These are phyloP conservation scores for Ormia ochracea DNA, from an alignment of 2,888 invertebrate species.

Conservation along the genomic window DNA sequence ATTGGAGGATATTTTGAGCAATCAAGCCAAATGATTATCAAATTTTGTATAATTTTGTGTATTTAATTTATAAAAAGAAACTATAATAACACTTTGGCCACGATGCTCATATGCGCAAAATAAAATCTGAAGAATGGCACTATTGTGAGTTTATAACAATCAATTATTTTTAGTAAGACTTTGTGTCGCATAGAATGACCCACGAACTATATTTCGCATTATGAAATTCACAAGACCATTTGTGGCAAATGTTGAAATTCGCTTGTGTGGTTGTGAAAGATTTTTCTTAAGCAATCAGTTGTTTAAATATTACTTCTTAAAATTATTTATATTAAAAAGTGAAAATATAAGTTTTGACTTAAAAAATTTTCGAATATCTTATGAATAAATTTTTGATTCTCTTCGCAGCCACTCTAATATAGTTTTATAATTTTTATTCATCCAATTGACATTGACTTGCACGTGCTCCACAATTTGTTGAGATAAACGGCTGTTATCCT, in stretches of 20 bases:
- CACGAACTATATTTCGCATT: no score
- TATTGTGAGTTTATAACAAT: no score
- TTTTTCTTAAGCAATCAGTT: neutral
- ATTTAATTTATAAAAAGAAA: no score
- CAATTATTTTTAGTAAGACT: no score
- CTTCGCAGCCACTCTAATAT: slow-evolving; percentile 85
- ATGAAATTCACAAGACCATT: no score
- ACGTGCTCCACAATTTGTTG: slow-evolving; percentile 89
- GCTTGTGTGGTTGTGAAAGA: neutral
- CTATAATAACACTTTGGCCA: no score
- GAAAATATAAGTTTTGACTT: neutral
- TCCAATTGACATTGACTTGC: slow-evolving; percentile 90
- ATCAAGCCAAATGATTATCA: no score
- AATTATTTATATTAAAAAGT: slow-evolving; percentile 24
- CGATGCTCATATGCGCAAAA: no score
- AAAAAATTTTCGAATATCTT: slow-evolving; percentile 4
- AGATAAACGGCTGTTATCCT: slow-evolving; percentile 85
- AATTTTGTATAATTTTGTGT: no score
- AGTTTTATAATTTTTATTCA: slow-evolving; percentile 84
- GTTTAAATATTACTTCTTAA: slow-evolving; percentile 23
- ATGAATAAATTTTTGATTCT: slow-evolving; percentile 26
- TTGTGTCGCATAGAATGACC: no score
- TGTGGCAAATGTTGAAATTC: neutral
- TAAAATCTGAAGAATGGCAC: no score
- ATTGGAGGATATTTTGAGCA: no score